Base-by-base conservation (phyloP, 1,140 invertebrate species). In the Caenorhabditis latens region DNA sequence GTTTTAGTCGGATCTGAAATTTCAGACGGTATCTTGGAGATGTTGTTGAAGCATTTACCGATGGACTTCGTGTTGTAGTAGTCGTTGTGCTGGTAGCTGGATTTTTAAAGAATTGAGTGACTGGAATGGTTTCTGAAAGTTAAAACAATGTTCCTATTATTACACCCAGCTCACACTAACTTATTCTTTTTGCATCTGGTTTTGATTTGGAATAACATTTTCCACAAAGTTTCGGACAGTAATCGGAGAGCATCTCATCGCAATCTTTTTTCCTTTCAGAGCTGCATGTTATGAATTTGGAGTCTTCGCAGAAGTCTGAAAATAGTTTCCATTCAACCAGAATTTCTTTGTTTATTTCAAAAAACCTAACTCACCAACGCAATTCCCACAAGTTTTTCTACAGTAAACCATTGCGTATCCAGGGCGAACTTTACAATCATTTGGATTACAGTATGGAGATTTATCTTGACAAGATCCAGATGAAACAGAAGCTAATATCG, bases 331-430 rank as follows among this genome's bases (percentile, higher is more conserved):
- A 32, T 32, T 2, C 32, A 32, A 32, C 32, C 32, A 32, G 2
- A 32, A 32, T 32, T 0, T 32, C 32, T 32, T 32, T 32, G 32
- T 32, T 32, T 32, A 32, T 32, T 32, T 32, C 32, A 32, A 32
- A 32, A 32, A 32, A 32, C 0, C 32, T 32, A 32, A 32, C 79
- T 43, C 16, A 87, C 86, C 57, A 16, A 53, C 42, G 86, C 87
- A 88, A 42, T 88, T 86, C 53, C 84, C 84, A 84, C 87, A 88
- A 9, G 87, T 88, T 57, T 88, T 88, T 21, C 53, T 71, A 61
- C 87, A 88, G n/a, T 82, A 88, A n/a, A 85, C 84, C 84, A 84
- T 88, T 9, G 87, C 84, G 46, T 88, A 88, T 43, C 87, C 87
- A 40, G 87, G 87, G 8, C 87, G 46, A 16, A 84, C 84, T 42